Percentiles rank a stretch among this genome's conserved stretches.
Conservation (phyloP, 1,140 invertebrate species). For the Dendroctonus valens region DNA sequence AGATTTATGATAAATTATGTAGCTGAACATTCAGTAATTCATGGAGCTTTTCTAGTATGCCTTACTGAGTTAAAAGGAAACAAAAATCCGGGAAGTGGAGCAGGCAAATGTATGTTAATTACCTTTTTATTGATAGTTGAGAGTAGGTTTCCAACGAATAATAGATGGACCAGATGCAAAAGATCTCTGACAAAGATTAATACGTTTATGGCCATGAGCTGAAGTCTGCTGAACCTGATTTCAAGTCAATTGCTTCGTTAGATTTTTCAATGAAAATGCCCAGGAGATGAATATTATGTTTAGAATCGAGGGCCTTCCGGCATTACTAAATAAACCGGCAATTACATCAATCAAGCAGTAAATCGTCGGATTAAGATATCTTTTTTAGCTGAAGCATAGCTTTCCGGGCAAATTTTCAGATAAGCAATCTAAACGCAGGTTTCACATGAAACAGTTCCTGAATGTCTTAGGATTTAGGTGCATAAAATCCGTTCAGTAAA, state of each 20-base stretch:
- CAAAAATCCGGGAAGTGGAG: not conserved
- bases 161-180: no score
- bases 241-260: no score
- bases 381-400: constrained; percentile 1
- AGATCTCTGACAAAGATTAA: no score
- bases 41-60: not conserved
- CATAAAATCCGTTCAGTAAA: constrained; percentile 21
- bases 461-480: constrained; percentile 10
- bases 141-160: no score
- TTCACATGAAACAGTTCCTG: constrained; percentile 20
- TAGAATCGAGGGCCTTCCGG: constrained; percentile 3
- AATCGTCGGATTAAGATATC: constrained; percentile 14
- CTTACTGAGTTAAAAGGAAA: constrained; percentile 3
- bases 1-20: no score
- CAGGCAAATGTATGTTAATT: constrained; percentile 5
- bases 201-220: no score
- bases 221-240: no score
- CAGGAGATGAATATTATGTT: not conserved
- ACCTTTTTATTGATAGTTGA: constrained; percentile 1
- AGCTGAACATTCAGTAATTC: not conserved
- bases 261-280: no score
- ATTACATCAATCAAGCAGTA: constrained; percentile 15
- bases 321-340: constrained; percentile 3
- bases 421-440: constrained; percentile 21
- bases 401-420: constrained; percentile 12